These are phyloP conservation scores for Galerucella calmariensis DNA, from an alignment of 2,888 invertebrate species.

Conservation along the genomic window DNA sequence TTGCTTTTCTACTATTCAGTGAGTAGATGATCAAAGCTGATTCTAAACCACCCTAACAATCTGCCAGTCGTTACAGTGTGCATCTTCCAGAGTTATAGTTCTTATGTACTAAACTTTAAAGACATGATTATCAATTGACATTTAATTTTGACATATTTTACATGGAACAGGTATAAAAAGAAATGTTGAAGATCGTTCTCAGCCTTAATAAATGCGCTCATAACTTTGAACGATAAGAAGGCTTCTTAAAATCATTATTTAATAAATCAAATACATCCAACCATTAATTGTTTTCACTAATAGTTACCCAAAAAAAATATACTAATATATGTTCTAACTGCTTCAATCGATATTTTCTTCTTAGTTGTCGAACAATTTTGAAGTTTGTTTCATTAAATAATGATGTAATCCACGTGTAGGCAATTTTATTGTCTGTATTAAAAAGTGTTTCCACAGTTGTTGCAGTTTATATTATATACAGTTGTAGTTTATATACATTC, in stretches of 20 bases:
- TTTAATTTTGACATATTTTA: no score
- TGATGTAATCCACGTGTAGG: constrained; percentile 9
- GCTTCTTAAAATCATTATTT: constrained; percentile 5
- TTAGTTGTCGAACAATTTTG: neutral
- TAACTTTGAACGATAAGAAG: neutral
- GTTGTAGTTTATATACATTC: constrained; percentile 51
- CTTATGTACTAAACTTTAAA: no score
- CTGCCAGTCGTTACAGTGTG: no score
- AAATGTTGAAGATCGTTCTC: no score
- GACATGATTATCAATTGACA: no score
- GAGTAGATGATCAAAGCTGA: no score
- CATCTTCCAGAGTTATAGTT: no score
- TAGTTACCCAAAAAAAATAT: neutral
- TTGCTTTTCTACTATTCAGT: no score
- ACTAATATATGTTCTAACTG: no score
- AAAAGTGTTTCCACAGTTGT: constrained; percentile 40
- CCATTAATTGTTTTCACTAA: neutral
- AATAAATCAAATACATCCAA: neutral
- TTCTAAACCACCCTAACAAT: no score
- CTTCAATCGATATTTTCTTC: no score
- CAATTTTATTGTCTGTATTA: constrained; percentile 39
- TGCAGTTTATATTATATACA: constrained; percentile 44
- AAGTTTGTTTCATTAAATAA: neutral
- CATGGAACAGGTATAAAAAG: no score
- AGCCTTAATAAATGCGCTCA: neutral